Evolutionary conservation across 2,888 invertebrate genomes (phyloP), one percentile per base, ranked within the genome.

Genomic region (Ommatoiulus sabulosus): DNA sequence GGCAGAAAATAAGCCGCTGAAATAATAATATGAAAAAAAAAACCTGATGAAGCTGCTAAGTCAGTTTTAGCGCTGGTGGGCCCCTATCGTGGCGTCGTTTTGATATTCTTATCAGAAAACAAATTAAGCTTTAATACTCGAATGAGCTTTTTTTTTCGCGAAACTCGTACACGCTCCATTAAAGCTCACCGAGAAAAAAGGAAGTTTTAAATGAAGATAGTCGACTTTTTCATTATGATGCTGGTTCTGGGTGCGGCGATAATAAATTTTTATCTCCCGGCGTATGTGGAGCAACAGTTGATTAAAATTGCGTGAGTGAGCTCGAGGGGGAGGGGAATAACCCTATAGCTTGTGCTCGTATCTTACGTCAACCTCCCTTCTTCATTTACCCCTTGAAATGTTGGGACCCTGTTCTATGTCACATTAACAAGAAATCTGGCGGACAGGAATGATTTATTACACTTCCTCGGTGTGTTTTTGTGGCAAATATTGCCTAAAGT

Each of bases 41-140:
- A 72, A 10, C 24, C 24, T 72, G 72, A 72, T 72, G 72, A 72
- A 72, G 72, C 24, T n/a, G 72, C 72, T 72, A 72, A 72, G 72
- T 72, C 72, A 72, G 24, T 72, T 72, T 24, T 24, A 24, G 20
- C 72, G 8, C n/a, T n/a, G 24, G 10, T 8, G 24, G 72, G 72
- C 72, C 24, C 72, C 72, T 72, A 72, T 72, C 72, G 72, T 35
- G 35, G 35, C 35, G 35, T 72, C 24, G 72, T 24, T 72, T 72
- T 72, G 72, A 24, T 72, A 72, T 72, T 72, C 72, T 72, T 72
- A 72, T 72, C 72, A 72, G 72, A 72, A 72, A 72, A 72, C 72
- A 72, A 72, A 72, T 72, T 72, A 72, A 72, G 72, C 72, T 72
- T 72, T 72, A 72, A 72, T 72, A 72, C 72, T 72, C 24, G 72